Conservation (phyloP, 2,888 invertebrate genomes). For the Epistrophella euchroma region DNA sequence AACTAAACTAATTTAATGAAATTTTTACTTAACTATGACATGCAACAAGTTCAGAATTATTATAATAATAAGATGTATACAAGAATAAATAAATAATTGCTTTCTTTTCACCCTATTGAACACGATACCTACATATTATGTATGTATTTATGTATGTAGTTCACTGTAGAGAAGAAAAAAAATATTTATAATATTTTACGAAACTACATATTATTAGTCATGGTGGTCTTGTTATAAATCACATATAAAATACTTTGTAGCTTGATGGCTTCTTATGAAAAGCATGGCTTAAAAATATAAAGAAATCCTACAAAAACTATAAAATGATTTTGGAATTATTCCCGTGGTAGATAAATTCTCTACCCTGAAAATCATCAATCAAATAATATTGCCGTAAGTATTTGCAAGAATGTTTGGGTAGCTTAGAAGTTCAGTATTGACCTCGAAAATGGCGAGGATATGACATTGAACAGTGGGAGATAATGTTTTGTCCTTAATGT, state of each 20-base stretch:
- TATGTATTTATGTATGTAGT: too few species aligned
- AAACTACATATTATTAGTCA: conserved; percentile 45
- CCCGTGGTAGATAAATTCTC: background rate
- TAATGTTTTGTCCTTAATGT: background rate
- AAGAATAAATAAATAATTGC: background rate
- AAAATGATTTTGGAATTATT: background rate
- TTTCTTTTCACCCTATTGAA: background rate
- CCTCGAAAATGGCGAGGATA: background rate
- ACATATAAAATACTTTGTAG: background rate
- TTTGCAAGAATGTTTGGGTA: background rate
- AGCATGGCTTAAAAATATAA: background rate
- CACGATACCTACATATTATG: background rate
- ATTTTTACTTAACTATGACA: conserved; percentile 23
- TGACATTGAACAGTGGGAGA: background rate
- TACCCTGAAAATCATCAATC: background rate
- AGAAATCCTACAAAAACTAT: background rate
- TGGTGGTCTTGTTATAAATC: conserved; percentile 36
- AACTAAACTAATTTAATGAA: conserved; percentile 27
- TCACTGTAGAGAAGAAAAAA: background rate
- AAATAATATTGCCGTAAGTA: background rate
- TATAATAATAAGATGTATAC: conserved; percentile 39
- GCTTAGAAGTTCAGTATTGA: background rate
- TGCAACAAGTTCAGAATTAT: conserved; percentile 60
- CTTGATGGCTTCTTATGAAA: background rate
- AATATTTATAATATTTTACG: background rate